phyloP scores from a whole-genome alignment of 2,888 invertebrate species.

The Drosophila pseudotakahashii region DNA sequence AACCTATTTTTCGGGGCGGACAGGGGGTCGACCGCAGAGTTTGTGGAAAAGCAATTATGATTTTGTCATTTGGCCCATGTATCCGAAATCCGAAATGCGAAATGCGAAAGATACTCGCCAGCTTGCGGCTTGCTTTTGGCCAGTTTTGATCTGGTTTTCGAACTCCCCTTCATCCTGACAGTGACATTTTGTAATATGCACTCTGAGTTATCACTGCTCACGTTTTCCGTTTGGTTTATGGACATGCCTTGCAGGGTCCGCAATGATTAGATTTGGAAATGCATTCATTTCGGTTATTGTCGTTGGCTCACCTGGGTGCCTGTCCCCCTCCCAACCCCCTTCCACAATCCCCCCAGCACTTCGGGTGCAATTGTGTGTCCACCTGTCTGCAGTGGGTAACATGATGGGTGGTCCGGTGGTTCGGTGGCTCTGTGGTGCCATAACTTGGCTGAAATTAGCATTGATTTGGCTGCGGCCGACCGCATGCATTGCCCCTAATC shows the following conservation, averaged over 20 bases:
- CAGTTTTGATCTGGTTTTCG: constrained; percentile 15
- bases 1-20: constrained; percentile 43
- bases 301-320: constrained; percentile 25
- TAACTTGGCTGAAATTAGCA: constrained; percentile 47
- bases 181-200: constrained; percentile 52
- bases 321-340: neutral
- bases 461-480: constrained; percentile 35
- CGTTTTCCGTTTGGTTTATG: constrained; percentile 33
- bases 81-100: constrained; percentile 11
- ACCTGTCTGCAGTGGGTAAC: constrained; percentile 35
- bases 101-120: constrained; percentile 60
- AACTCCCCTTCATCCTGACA: constrained; percentile 44
- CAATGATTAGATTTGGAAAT: constrained; percentile 54
- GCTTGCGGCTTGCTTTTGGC: constrained; percentile 38
- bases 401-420: constrained; percentile 16
- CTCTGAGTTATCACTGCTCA: constrained; percentile 63
- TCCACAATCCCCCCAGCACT: neutral
- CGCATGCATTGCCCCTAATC: constrained; percentile 31
- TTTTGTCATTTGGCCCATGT: constrained; percentile 72
- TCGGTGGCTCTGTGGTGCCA: constrained; percentile 32
- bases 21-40: constrained; percentile 54
- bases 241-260: constrained; percentile 48
- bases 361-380: constrained; percentile 10
- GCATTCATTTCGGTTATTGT: constrained; percentile 40
- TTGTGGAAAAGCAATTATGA: constrained; percentile 80